Evolutionary conservation across 2,797 vertebrate genomes (phyloP).

Genomic region (Peromyscus aztecus): DNA sequence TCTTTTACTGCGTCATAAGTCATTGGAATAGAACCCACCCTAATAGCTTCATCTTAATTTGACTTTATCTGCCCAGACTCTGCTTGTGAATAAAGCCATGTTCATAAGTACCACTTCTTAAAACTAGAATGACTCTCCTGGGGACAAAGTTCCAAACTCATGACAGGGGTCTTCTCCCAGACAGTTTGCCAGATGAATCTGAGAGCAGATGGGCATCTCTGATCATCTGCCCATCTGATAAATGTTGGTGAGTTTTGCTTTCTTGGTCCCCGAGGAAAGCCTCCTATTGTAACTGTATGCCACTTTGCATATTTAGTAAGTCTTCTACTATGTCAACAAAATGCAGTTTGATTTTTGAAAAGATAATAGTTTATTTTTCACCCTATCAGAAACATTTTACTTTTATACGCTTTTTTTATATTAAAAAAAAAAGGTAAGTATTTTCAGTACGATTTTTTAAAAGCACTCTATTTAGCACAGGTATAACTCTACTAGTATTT

Average conservation of each 20-base stretch:
- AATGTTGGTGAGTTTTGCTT: background rate
- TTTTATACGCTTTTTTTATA: background rate
- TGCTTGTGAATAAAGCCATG: background rate
- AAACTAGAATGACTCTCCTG: background rate
- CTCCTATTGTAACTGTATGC: background rate
- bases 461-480: constrained; percentile 19
- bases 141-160: background rate
- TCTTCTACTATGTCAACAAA: constrained; percentile 51
- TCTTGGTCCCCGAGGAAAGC: background rate
- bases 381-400: constrained; percentile 51
- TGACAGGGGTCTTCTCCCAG: background rate
- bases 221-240: background rate
- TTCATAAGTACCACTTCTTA: background rate
- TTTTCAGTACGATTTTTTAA: constrained; percentile 43
- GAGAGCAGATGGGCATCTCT: background rate
- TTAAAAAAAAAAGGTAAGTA: background rate
- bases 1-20: background rate
- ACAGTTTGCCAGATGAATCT: background rate
- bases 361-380: constrained; percentile 52
- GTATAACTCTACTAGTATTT: background rate
- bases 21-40: background rate
- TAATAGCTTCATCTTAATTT: background rate
- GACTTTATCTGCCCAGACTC: background rate
- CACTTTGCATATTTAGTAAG: background rate
- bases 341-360: constrained; percentile 44